These are phyloP conservation scores for Phyllopteryx taeniolatus DNA, from an alignment of 2,113 vertebrate genomes.

Conservation along the genomic window DNA sequence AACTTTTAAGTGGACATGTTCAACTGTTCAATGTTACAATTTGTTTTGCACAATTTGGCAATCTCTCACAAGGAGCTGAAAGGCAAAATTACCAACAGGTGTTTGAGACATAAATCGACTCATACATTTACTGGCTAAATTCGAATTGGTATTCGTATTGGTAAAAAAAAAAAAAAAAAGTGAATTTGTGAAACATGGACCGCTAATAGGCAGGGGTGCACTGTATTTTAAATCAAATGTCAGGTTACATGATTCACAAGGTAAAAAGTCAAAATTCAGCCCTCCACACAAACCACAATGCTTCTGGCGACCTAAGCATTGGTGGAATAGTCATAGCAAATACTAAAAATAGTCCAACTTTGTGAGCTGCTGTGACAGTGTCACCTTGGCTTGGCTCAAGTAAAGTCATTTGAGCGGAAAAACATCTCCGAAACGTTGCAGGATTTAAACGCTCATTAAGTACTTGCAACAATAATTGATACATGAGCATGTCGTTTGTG, in stretches of 20 bases:
- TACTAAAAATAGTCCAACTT: slow-evolving; percentile 62
- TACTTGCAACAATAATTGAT: background rate
- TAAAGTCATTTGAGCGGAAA: background rate
- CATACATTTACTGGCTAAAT: no score
- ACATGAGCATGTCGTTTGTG: background rate
- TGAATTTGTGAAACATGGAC: background rate
- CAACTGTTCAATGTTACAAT: no score
- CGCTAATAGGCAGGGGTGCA: background rate
- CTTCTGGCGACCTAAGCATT: slow-evolving; percentile 48
- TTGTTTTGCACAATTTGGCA: no score
- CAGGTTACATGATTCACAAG: background rate
- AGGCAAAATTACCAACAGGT: no score
- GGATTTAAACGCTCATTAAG: background rate
- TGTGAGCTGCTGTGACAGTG: slow-evolving; percentile 45
- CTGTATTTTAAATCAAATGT: background rate
- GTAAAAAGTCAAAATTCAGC: slow-evolving; percentile 13
- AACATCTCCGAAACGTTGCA: background rate
- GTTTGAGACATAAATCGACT: no score
- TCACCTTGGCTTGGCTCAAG: slow-evolving; percentile 42
- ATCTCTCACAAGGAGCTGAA: no score
- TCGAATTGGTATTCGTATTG: no score
- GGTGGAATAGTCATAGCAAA: slow-evolving; percentile 15
- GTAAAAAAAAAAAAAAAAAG: no score
- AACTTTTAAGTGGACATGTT: no score
- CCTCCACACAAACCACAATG: slow-evolving; percentile 16